Evolutionary conservation across 2,113 vertebrate species (phyloP).

Genomic region (Indri indri): DNA sequence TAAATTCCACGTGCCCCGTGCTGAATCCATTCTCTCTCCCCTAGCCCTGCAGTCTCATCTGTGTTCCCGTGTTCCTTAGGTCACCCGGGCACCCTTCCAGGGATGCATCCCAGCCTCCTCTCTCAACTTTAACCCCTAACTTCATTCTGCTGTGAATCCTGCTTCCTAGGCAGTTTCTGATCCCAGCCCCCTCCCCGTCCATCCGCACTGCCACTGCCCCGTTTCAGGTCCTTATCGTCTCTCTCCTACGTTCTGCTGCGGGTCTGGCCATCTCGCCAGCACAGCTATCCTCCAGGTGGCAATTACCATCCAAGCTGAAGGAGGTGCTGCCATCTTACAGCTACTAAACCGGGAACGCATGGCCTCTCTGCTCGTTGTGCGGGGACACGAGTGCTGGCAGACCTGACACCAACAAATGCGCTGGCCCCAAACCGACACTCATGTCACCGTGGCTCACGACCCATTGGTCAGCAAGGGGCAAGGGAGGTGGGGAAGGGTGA

Average conservation of each 20-base stretch:
- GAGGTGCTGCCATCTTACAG: neutral
- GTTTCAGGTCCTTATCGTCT: neutral
- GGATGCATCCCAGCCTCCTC: neutral
- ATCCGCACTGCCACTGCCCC: neutral
- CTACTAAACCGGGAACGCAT: neutral
- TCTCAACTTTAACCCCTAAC: neutral
- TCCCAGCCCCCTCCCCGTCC: no score
- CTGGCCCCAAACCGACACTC: neutral
- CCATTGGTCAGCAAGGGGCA: neutral
- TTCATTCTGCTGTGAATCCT: neutral
- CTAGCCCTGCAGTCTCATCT: neutral
- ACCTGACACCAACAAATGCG: neutral
- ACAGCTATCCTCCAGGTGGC: neutral
- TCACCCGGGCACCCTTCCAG: neutral
- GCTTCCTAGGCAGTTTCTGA: neutral
- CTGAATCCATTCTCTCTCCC: neutral
- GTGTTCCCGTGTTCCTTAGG: neutral
- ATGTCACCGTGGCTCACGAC: neutral
- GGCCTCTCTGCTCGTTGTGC: neutral
- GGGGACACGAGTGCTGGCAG: rapidly evolving
- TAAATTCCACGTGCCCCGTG: neutral
- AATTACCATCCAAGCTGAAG: neutral
- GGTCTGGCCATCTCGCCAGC: neutral
- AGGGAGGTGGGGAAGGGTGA: rapidly evolving
- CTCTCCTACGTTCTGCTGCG: neutral